Evolutionary conservation across 2,888 invertebrate genomes (phyloP).

Genomic region (Exocentrus adspersus): DNA sequence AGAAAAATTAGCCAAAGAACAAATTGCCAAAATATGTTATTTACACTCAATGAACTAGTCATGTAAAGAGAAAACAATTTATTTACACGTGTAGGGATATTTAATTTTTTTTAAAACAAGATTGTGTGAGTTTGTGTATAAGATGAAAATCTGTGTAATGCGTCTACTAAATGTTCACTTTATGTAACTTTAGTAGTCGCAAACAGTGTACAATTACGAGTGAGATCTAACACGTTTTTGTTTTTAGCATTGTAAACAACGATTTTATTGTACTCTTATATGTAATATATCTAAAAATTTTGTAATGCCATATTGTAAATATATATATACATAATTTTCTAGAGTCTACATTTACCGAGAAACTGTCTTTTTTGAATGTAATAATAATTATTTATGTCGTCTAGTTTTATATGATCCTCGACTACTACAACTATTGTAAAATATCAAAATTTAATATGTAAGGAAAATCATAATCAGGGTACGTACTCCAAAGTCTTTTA

Average conservation of each 20-base stretch:
- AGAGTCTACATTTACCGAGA: conserved; percentile 23
- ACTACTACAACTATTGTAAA: conserved; percentile 14
- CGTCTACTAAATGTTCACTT: background rate
- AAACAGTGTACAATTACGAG: conserved; percentile 22
- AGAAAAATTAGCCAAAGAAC: conserved; percentile 45
- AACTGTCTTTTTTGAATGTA: conserved; percentile 12
- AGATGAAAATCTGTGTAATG: background rate
- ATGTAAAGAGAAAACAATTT: conserved; percentile 33
- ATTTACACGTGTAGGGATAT: conserved; percentile 32
- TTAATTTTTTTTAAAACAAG: conserved; percentile 8
- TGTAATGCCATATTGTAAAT: conserved; percentile 17
- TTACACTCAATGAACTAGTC: conserved; percentile 36
- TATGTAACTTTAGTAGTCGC: background rate
- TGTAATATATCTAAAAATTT: conserved; percentile 18
- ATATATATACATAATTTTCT: conserved; percentile 23
- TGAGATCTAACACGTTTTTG: conserved; percentile 18
- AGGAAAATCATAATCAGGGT: conserved; percentile 56
- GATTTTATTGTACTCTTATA: conserved; percentile 19
- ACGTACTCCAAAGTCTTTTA: conserved; percentile 55
- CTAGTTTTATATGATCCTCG: conserved; percentile 27
- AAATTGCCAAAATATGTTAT: conserved; percentile 46
- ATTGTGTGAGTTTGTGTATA: conserved; percentile 9
- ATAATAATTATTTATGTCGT: conserved; percentile 19
- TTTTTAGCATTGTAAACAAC: conserved; percentile 17
- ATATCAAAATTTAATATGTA: conserved; percentile 29